Evolutionary conservation across 2,888 invertebrate genomes (phyloP).

Genomic region (Caenorhabditis sp.): DNA sequence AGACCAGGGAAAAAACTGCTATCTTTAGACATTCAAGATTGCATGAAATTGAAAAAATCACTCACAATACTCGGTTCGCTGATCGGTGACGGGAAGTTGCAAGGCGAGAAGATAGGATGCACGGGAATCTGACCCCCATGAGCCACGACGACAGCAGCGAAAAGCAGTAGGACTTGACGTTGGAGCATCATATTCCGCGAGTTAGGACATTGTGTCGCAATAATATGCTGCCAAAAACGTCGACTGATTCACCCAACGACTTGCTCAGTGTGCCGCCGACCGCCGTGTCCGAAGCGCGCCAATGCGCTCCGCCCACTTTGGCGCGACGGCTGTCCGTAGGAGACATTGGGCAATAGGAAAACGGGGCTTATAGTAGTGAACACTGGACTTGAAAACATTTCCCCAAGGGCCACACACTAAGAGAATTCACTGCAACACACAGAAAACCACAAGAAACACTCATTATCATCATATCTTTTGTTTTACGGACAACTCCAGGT

Average conservation of each 20-base stretch:
- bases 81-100: conserved; percentile 73
- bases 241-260: conserved; percentile 60
- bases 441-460: conserved; percentile 9
- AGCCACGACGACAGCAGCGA: conserved; percentile 15
- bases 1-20: not conserved
- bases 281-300: conserved; percentile 54
- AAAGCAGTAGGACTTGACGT: conserved; percentile 11
- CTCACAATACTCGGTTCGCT: conserved; percentile 59
- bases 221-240: conserved; percentile 59
- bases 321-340: conserved; percentile 58
- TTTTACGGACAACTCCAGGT: conserved; percentile 37
- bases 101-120: conserved; percentile 73
- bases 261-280: conserved; percentile 54
- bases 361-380: conserved; percentile 60
- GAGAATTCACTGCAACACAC: conserved; percentile 44
- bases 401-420: conserved; percentile 38
- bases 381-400: conserved; percentile 58
- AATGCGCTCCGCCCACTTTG: conserved; percentile 63
- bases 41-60: conserved; percentile 6
- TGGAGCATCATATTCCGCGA: conserved; percentile 38
- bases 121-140: conserved; percentile 67
- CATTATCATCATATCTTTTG: conserved; percentile 35
- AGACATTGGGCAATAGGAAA: conserved; percentile 61
- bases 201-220: conserved; percentile 52
- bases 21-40: not conserved